Evolutionary conservation across 2,888 invertebrate species (phyloP).

Genomic region (Xestia ashworthii): DNA sequence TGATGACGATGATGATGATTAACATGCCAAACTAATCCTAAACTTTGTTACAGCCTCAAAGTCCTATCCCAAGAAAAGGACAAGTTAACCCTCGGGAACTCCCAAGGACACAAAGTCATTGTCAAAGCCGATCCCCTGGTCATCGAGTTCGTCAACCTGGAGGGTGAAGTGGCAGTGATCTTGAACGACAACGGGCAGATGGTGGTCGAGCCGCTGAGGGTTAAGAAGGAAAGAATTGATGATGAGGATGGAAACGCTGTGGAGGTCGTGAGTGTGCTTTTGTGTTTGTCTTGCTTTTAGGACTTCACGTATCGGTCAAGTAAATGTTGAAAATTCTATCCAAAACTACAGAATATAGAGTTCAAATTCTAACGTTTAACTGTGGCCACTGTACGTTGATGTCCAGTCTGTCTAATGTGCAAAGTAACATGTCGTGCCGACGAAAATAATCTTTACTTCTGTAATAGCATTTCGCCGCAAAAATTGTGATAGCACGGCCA

Average conservation of each 20-base stretch:
- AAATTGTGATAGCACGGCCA: no score
- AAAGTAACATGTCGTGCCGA: not conserved
- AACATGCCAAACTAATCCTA: not conserved
- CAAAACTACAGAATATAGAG: not conserved
- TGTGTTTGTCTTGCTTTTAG: slow-evolving; percentile 56
- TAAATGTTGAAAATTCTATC: not conserved
- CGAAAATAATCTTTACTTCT: not conserved
- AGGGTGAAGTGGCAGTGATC: slow-evolving; percentile 93
- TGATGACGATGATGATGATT: no score
- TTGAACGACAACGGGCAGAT: slow-evolving; percentile 97
- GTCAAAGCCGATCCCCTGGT: slow-evolving; percentile 95
- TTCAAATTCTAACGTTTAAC: not conserved
- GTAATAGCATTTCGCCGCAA: no score
- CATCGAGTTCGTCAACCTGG: slow-evolving; percentile 94
- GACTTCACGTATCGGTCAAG: not conserved
- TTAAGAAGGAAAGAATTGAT: slow-evolving; percentile 90
- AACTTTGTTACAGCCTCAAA: slow-evolving; percentile 76
- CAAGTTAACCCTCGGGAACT: slow-evolving; percentile 79
- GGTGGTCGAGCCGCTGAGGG: slow-evolving; percentile 96
- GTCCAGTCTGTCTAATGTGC: not conserved
- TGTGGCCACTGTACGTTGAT: not conserved
- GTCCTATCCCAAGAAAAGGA: slow-evolving; percentile 80
- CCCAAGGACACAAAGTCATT: slow-evolving; percentile 87
- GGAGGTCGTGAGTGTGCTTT: slow-evolving; percentile 79
- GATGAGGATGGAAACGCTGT: slow-evolving; percentile 76